Conservation (phyloP, 2,113 vertebrate species). For the Bolborhynchus lineola region DNA sequence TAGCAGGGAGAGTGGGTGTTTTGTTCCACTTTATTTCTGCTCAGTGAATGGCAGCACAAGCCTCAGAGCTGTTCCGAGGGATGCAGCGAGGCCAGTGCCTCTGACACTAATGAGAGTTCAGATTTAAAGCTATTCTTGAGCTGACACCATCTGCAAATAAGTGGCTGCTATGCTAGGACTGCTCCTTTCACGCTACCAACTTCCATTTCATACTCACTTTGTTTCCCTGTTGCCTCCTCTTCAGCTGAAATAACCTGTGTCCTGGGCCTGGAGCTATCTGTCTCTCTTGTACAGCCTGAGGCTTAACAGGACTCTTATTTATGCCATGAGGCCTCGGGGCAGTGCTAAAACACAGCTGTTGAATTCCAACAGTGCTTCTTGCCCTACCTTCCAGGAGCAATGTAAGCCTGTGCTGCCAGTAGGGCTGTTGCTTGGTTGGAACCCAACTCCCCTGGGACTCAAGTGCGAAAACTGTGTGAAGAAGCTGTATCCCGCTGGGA, state of each 20-base stretch:
- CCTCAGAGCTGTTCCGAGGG: neutral
- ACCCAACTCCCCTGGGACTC: neutral
- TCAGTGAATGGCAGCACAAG: neutral
- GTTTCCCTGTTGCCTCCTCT: neutral
- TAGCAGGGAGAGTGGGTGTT: neutral
- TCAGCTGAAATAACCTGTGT: neutral
- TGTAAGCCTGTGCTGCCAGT: neutral
- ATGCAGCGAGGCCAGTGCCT: neutral
- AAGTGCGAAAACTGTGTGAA: neutral
- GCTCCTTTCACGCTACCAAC: neutral
- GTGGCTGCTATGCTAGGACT: neutral
- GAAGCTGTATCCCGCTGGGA: neutral
- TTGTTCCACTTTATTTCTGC: neutral
- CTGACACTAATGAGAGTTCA: neutral
- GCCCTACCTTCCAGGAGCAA: accelerated
- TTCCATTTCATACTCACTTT: neutral
- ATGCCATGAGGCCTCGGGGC: neutral
- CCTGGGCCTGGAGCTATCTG: neutral
- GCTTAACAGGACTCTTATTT: neutral
- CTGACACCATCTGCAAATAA: neutral
- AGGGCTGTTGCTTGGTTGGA: neutral
- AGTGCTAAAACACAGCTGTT: neutral
- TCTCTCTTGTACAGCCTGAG: neutral
- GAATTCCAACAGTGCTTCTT: neutral
- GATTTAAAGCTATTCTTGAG: neutral